Base-by-base conservation (phyloP, 2,113 vertebrate species). In the Halcyon malimbica region DNA sequence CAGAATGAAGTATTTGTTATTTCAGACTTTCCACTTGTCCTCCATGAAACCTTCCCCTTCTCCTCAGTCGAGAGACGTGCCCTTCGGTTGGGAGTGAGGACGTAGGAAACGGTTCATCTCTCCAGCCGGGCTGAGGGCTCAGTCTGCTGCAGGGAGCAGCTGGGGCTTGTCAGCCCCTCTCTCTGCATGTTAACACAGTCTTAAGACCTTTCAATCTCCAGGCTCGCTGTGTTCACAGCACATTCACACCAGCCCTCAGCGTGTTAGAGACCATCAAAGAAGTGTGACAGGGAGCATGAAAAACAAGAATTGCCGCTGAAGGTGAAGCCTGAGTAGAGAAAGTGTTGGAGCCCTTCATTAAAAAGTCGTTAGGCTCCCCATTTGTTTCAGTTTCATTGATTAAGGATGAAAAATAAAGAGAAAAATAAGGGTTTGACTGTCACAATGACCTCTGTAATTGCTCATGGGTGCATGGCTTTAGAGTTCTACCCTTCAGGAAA, bases 91-190 rank as follows among this genome's bases (percentile, higher is more conserved):
- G 68, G 64, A 93, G 39, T 31, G 16, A 42, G 37, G 29, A 39
- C 0, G 3, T 29, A 54, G 59, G 50, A 84, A 89, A 84, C 5
- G 11, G 21, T 90, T 70, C 42, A 42, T 78, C 37, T 42, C 48
- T 56, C n/a, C 48, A 79, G 12, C 60, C 6, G 4, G 50, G 78
- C 67, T 74, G 26, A 5, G 3, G 41, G 86, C 53, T 89, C 46
- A 70, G 73, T 13, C 83, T 79, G 78, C 84, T 94, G 68, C 42
- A 33, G 76, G 67, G 85, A 94, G 83, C 88, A 97, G 94, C 89
- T 96, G 92, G 90, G 76, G 42, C 46, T 77, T 89, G 76, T 93
- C 78, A 85, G 33, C 65, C 71, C 56, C 79, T 70, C 73, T 87
- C 57, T 79, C 59, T 70, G 57, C 80, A 59, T 62, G 51, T 78